Percentiles rank a stretch among this genome's conserved stretches.
Conservation (phyloP, 2,113 vertebrate species). For the Callipepla squamata region DNA sequence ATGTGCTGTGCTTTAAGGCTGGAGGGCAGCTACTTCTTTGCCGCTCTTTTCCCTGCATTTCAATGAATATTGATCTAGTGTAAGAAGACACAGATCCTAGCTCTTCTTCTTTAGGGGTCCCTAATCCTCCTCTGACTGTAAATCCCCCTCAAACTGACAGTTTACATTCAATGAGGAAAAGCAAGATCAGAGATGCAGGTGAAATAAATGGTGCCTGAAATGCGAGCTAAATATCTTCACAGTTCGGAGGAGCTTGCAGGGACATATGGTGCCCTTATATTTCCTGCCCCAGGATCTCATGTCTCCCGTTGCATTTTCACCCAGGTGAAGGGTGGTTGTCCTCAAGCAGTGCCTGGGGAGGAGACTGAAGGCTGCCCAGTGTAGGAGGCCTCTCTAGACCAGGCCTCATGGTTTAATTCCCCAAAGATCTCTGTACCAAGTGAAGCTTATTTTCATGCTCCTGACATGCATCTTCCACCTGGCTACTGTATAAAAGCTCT, state of each 20-base stretch:
- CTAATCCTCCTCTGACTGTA: not conserved
- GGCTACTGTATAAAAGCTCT: not conserved
- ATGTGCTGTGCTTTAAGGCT: not conserved
- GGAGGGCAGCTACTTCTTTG: not conserved
- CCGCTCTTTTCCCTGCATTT: not conserved
- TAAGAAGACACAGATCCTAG: not conserved
- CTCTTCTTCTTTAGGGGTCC: not conserved
- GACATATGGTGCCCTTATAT: not conserved
- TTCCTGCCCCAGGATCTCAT: not conserved
- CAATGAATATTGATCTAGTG: not conserved
- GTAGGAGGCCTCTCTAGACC: not conserved
- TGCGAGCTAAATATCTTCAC: not conserved
- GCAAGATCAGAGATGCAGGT: not conserved
- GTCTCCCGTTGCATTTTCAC: not conserved
- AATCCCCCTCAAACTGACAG: not conserved
- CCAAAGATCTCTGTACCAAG: not conserved
- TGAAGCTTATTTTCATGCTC: not conserved
- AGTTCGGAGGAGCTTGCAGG: not conserved
- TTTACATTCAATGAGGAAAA: not conserved
- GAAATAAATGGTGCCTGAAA: slow-evolving; percentile 36
- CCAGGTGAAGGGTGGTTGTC: not conserved
- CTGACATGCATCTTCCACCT: fast-evolving
- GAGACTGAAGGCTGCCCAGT: fast-evolving
- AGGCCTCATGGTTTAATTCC: not conserved
- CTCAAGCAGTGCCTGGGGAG: not conserved